A percentile compares a stretch with the other conserved stretches of the same genome.
Conservation (phyloP, 2,888 invertebrate species). For the Dicycla oo region DNA sequence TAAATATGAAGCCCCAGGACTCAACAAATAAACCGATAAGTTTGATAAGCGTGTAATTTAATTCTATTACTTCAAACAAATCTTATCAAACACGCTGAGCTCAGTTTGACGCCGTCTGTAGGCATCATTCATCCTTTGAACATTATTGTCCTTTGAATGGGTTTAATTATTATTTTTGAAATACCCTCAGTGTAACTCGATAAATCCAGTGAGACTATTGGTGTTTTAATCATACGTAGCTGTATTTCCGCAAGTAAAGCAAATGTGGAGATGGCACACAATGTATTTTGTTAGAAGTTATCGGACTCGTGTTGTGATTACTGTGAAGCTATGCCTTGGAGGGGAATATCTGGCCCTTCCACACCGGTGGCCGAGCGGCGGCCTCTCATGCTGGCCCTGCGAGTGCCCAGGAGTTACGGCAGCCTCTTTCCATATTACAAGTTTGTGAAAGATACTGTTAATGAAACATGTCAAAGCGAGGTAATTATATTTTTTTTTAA, state of each 20-base stretch:
- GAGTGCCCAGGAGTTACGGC: slow-evolving; percentile 90
- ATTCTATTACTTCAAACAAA: slow-evolving; percentile 80
- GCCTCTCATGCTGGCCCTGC: slow-evolving; percentile 81
- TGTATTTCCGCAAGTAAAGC: slow-evolving; percentile 56
- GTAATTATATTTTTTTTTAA: too few species aligned
- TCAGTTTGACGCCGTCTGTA: slow-evolving; percentile 67
- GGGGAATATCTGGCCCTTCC: slow-evolving; percentile 75
- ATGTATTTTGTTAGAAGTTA: slow-evolving; percentile 73
- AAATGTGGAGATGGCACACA: slow-evolving; percentile 80
- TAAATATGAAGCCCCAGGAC: slow-evolving; percentile 67
- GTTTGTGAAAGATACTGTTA: slow-evolving; percentile 88
- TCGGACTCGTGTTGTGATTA: slow-evolving; percentile 74
- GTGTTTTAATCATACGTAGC: slow-evolving; percentile 23
- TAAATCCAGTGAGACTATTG: slow-evolving; percentile 38
- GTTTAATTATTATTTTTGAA: slow-evolving; percentile 25
- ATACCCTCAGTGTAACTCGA: slow-evolving; percentile 53
- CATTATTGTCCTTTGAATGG: slow-evolving; percentile 3
- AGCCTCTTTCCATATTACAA: slow-evolving; percentile 91
- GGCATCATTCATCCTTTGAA: slow-evolving; percentile 34
- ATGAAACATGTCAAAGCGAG: slow-evolving; percentile 80
- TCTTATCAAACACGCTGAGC: slow-evolving; percentile 80
- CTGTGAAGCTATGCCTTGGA: slow-evolving; percentile 75
- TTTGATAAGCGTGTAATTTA: slow-evolving; percentile 82
- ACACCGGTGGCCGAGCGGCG: slow-evolving; percentile 79
- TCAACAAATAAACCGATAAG: slow-evolving; percentile 84